phyloP scores from a whole-genome alignment of 2,888 invertebrate species.

The Synergus japonicus region DNA sequence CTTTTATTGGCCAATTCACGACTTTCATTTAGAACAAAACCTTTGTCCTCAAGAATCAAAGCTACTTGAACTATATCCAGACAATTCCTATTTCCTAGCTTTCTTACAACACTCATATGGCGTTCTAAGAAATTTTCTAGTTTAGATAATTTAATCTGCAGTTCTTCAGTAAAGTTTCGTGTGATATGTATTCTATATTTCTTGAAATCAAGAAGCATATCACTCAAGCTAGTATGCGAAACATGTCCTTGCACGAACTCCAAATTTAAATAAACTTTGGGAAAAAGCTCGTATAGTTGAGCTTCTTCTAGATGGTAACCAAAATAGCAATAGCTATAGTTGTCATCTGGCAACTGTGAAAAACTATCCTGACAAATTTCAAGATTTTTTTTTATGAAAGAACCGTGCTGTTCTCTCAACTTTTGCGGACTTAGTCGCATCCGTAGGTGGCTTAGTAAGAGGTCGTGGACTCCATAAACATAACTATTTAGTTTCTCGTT shows the following conservation, averaged over 20 bases:
- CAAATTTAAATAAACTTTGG: conserved; percentile 82
- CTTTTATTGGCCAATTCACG: conserved; percentile 78
- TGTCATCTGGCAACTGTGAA: conserved; percentile 83
- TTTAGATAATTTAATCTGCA: conserved; percentile 78
- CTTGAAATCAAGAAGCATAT: conserved; percentile 83
- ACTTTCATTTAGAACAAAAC: conserved; percentile 81
- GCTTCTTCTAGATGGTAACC: conserved; percentile 85
- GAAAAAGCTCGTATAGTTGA: conserved; percentile 79
- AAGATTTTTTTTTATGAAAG: conserved; percentile 81
- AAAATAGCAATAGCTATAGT: conserved; percentile 85
- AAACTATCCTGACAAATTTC: conserved; percentile 78
- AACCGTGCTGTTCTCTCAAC: conserved; percentile 79
- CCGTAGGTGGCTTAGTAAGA: conserved; percentile 83
- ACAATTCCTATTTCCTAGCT: conserved; percentile 79
- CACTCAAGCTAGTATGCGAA: conserved; percentile 83
- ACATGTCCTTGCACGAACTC: conserved; percentile 86
- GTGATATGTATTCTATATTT: conserved; percentile 82
- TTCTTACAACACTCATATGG: conserved; percentile 82
- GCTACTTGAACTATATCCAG: conserved; percentile 85
- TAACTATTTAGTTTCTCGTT: conserved; percentile 81
- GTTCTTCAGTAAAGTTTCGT: conserved; percentile 74
- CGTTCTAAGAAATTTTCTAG: conserved; percentile 82
- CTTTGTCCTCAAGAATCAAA: conserved; percentile 82
- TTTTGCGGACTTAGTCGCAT: conserved; percentile 76
- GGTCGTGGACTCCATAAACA: conserved; percentile 85